Evolutionary conservation across 1,140 invertebrate species (phyloP).

Genomic region (Choristoneura fumiferana): DNA sequence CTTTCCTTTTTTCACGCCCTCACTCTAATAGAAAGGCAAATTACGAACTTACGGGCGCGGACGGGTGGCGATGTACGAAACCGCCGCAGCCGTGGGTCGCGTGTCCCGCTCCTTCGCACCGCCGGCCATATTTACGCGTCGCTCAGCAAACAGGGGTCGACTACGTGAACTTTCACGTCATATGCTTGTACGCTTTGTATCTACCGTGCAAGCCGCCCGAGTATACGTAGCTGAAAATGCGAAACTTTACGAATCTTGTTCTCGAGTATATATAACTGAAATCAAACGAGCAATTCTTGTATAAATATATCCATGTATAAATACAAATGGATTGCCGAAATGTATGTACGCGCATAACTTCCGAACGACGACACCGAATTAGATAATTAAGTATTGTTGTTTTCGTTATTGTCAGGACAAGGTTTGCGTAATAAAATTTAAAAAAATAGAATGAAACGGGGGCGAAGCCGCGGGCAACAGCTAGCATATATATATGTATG

Average conservation of each 20-base stretch:
- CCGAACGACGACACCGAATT: too few relatives aligned
- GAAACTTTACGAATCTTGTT: neutral
- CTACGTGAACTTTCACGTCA: constrained; percentile 71
- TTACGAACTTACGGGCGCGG: constrained; percentile 77
- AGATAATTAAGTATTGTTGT: too few relatives aligned
- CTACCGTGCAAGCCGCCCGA: constrained; percentile 27
- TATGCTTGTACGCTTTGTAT: constrained; percentile 53
- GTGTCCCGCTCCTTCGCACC: constrained; percentile 51
- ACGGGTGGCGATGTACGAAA: constrained; percentile 75
- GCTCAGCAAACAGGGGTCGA: constrained; percentile 61
- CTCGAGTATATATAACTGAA: too few relatives aligned
- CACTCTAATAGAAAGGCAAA: constrained; percentile 78
- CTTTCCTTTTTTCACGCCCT: constrained; percentile 79
- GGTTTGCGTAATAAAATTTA: too few relatives aligned
- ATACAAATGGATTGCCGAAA: too few relatives aligned
- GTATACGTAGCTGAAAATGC: constrained; percentile 14
- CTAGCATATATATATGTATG: too few relatives aligned
- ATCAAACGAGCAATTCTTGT: too few relatives aligned
- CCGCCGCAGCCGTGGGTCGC: constrained; percentile 54
- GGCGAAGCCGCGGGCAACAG: too few relatives aligned
- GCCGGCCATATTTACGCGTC: constrained; percentile 45
- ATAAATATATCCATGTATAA: too few relatives aligned
- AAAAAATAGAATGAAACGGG: too few relatives aligned
- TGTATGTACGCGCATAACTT: too few relatives aligned
- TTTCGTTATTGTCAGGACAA: too few relatives aligned